These are phyloP conservation scores for Fukomys damarensis DNA, from an alignment of 2,113 vertebrate species.

Conservation along the genomic window DNA sequence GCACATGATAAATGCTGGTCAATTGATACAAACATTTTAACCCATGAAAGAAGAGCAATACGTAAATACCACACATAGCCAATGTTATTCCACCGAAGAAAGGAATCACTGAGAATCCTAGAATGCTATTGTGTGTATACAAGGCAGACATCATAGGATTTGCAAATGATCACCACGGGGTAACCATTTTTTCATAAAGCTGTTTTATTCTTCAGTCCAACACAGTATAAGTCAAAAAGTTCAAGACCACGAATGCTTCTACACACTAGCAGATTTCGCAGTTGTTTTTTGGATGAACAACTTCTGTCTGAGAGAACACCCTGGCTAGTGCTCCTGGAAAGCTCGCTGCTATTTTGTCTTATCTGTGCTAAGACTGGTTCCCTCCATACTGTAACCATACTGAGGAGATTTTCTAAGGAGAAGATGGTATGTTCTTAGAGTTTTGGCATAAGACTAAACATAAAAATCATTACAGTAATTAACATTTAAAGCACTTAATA, in stretches of 20 bases:
- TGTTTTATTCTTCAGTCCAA: constrained; percentile 10
- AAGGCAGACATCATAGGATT: not conserved
- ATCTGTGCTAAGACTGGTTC: not conserved
- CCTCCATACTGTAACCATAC: not conserved
- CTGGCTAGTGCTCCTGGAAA: not conserved
- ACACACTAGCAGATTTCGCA: not conserved
- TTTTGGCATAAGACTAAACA: not conserved
- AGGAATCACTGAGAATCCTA: not conserved
- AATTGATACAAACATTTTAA: constrained; percentile 5
- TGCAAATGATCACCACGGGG: not conserved
- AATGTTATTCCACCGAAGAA: not conserved
- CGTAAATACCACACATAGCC: not conserved
- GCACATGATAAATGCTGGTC: not conserved
- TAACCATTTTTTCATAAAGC: constrained; percentile 3
- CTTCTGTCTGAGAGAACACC: not conserved
- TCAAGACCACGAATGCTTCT: constrained; percentile 15
- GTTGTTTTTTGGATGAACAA: not conserved
- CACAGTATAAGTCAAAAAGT: not conserved
- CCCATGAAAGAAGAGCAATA: not conserved
- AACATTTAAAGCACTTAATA: constrained; percentile 9
- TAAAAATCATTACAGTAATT: not conserved
- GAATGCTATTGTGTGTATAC: not conserved
- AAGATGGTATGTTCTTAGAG: not conserved
- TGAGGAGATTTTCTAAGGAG: not conserved
- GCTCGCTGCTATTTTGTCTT: not conserved